phyloP scores from a whole-genome alignment of 2,888 invertebrate genomes.

The Empis stercorea region DNA sequence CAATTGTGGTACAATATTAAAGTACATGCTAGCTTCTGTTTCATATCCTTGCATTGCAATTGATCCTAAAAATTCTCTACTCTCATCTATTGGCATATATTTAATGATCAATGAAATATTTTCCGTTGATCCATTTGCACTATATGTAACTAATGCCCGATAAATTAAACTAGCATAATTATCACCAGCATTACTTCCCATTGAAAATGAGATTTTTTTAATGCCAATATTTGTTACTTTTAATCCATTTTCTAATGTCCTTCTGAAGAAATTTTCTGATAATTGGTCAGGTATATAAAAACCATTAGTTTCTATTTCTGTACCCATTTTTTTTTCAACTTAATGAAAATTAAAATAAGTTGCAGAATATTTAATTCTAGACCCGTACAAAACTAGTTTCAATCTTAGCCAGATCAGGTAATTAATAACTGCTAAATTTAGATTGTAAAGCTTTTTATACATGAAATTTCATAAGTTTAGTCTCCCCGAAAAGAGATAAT shows the following conservation, averaged over 20 bases:
- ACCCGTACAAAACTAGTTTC: no score
- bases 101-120: constrained; percentile 12
- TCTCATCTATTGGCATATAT: constrained; percentile 10
- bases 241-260: constrained; percentile 10
- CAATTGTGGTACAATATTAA: background rate
- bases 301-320: constrained; percentile 6
- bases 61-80: constrained; percentile 11
- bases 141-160: constrained; percentile 9
- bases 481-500: no score
- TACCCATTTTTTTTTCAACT: background rate
- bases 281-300: constrained; percentile 11
- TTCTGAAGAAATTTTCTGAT: constrained; percentile 10
- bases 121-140: background rate
- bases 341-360: no score
- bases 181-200: constrained; percentile 13
- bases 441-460: no score
- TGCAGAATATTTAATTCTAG: no score
- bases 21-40: background rate
- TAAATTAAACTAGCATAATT: constrained; percentile 13
- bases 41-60: constrained; percentile 15
- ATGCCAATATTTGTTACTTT: constrained; percentile 8
- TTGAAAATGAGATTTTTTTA: constrained; percentile 8
- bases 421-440: no score
- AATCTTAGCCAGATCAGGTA: no score
- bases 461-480: no score